Percentiles rank a stretch among this genome's conserved stretches.
phyloP scores from a whole-genome alignment of 2,797 vertebrate species.

The Amazona ochrocephala region DNA sequence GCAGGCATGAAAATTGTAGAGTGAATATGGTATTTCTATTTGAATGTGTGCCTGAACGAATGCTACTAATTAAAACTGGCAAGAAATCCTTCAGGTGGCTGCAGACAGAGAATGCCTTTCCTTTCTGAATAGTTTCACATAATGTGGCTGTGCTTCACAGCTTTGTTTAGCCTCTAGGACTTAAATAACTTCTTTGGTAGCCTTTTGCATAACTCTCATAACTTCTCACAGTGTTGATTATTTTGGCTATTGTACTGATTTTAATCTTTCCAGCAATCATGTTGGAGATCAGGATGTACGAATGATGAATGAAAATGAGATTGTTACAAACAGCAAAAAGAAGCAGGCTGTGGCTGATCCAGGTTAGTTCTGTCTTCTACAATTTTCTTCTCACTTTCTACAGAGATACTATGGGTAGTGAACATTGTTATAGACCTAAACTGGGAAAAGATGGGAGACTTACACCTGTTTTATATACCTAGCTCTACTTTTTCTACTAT shows the following conservation, averaged over 20 bases:
- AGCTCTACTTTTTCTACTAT: not conserved
- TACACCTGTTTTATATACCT: not conserved
- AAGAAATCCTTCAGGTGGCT: slow-evolving; percentile 20
- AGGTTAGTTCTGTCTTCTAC: slow-evolving; percentile 75
- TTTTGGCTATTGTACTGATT: not conserved
- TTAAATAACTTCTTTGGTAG: not conserved
- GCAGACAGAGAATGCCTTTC: not conserved
- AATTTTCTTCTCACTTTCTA: not conserved
- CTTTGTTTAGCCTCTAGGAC: not conserved
- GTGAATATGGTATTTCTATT: slow-evolving; percentile 9
- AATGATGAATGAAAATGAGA: slow-evolving; percentile 96
- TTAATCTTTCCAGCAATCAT: slow-evolving; percentile 80
- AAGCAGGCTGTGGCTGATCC: slow-evolving; percentile 86
- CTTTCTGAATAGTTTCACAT: not conserved
- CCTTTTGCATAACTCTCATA: not conserved
- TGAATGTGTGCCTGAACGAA: slow-evolving; percentile 3
- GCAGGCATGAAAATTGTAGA: not conserved
- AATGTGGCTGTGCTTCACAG: not conserved
- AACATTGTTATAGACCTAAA: not conserved
- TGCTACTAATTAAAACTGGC: slow-evolving; percentile 11
- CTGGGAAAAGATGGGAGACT: not conserved
- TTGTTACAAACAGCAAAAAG: slow-evolving; percentile 85
- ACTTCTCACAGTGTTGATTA: not conserved
- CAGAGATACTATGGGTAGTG: not conserved
- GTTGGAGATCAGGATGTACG: slow-evolving; percentile 94